Evolutionary conservation across 1,140 invertebrate genomes (phyloP).

Genomic region (Agrilus planipennis): DNA sequence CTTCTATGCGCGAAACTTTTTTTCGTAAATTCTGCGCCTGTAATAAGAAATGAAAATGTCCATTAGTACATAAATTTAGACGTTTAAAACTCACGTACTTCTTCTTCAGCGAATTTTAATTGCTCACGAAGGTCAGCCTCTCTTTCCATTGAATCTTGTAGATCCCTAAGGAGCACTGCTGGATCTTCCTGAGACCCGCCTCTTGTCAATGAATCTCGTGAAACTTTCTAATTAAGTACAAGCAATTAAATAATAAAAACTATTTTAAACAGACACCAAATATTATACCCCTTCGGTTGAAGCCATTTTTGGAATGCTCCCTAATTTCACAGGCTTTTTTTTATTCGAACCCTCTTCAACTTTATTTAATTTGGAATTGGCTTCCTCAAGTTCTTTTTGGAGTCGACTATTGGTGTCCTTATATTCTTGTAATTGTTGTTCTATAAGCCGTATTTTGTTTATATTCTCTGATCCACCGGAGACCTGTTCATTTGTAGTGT

Average conservation of each 20-base stretch:
- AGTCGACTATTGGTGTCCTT: slow-evolving; percentile 56
- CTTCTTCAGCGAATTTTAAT: slow-evolving; percentile 79
- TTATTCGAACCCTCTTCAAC: too few species aligned
- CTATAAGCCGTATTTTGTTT: slow-evolving; percentile 60
- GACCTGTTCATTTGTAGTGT: slow-evolving; percentile 31
- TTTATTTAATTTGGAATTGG: slow-evolving; percentile 38
- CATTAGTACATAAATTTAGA: slow-evolving; percentile 12
- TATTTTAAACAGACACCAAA: slow-evolving; percentile 6
- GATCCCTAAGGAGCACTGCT: slow-evolving; percentile 65
- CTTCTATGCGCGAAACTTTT: slow-evolving; percentile 77
- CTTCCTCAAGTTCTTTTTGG: slow-evolving; percentile 51
- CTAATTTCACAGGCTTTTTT: slow-evolving; percentile 49
- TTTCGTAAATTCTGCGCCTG: slow-evolving; percentile 72
- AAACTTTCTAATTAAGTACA: slow-evolving; percentile 42
- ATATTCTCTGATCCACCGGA: slow-evolving; percentile 43
- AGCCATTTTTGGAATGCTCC: slow-evolving; percentile 40
- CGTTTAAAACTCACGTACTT: slow-evolving; percentile 38
- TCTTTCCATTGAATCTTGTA: slow-evolving; percentile 82
- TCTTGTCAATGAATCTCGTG: slow-evolving; percentile 52
- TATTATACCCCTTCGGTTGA: slow-evolving; percentile 41
- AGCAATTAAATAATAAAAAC: slow-evolving; percentile 5
- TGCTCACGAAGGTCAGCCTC: slow-evolving; percentile 89
- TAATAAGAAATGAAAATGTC: slow-evolving; percentile 33
- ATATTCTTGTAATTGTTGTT: slow-evolving; percentile 72
- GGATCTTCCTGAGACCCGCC: slow-evolving; percentile 69